Evolutionary conservation across 2,797 vertebrate species (phyloP), one percentile per base, ranked within the genome.

Genomic region (Lacerta agilis): DNA sequence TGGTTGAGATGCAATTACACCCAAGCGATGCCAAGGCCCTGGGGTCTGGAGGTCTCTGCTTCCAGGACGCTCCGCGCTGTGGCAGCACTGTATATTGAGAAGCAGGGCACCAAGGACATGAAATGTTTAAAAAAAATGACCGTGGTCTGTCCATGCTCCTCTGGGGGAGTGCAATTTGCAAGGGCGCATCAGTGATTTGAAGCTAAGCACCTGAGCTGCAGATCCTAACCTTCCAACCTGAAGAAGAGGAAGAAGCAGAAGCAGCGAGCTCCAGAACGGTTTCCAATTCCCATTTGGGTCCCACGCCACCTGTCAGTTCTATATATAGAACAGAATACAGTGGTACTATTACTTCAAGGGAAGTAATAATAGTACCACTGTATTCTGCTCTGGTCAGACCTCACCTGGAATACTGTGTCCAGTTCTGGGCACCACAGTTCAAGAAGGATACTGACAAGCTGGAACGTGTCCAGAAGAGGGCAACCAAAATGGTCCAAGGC

Each of bases 141-240:
- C 55, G 45, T 27, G 23, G 1, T 1, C 41, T 0, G 0, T 15
- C 77, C 29, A 23, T 69, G 38, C 61, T 69, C 58, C 41, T 20
- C 17, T 61, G 88, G 75, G 83, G 86, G 43, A 1, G 0, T 43
- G 49, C 4, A 2, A 69, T 69, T 20, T 5, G 76, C 66, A 49
- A 17, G 49, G 45, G 25, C n/a, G 23, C 25, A 29, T 2, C 6
- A 49, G 85, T 87, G 79, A 77, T 61, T 8, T 29, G 3, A 38
- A 8, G 61, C 43, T 20, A 72, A 86, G 79, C 71, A 77, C 89
- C 25, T 38, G 78, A 90, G 72, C 75, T 55, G 85, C 86, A 73
- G 66, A 87, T 79, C 36, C 79, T 25, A 85, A 75, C 87, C 82
- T 86, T 86, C 87, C 83, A 29, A 66, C 67, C 1, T 17, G 27